These are phyloP conservation scores for Cnemophilus loriae DNA, from an alignment of 2,113 vertebrate genomes.

Conservation along the genomic window DNA sequence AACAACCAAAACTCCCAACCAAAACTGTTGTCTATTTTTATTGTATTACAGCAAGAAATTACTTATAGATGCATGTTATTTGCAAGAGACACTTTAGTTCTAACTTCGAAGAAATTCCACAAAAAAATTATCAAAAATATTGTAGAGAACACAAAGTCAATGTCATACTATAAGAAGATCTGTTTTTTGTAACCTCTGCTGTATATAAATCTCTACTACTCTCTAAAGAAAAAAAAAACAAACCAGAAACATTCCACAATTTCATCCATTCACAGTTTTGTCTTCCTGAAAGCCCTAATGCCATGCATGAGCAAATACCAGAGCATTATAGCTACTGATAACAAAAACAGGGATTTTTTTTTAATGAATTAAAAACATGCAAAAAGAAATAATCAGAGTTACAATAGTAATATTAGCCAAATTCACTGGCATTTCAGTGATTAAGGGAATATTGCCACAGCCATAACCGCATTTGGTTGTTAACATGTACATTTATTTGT, in stretches of 20 bases:
- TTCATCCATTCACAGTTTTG: not conserved
- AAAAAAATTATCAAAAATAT: not conserved
- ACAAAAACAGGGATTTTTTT: not conserved
- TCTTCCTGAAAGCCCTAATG: not conserved
- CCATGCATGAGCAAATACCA: not conserved
- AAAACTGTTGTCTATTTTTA: not conserved
- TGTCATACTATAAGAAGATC: not conserved
- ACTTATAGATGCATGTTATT: not conserved
- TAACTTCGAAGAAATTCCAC: not conserved
- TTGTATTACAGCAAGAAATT: not conserved
- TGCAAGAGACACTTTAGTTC: not conserved
- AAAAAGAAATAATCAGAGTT: not conserved
- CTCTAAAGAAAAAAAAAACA: not conserved
- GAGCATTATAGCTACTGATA: not conserved
- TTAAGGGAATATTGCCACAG: not conserved
- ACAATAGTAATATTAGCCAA: not conserved
- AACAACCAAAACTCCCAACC: not conserved
- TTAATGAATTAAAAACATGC: not conserved
- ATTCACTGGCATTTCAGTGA: not conserved
- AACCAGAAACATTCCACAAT: not conserved
- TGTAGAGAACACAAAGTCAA: not conserved
- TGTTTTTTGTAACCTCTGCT: not conserved
- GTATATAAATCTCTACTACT: not conserved
- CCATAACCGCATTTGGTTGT: not conserved
- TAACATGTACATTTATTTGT: accelerated